A percentile compares a stretch with the other conserved stretches of the same genome.
These are phyloP conservation scores for Acyrthosiphon pisum DNA, from an alignment of 1,140 invertebrate species.

Conservation along the genomic window DNA sequence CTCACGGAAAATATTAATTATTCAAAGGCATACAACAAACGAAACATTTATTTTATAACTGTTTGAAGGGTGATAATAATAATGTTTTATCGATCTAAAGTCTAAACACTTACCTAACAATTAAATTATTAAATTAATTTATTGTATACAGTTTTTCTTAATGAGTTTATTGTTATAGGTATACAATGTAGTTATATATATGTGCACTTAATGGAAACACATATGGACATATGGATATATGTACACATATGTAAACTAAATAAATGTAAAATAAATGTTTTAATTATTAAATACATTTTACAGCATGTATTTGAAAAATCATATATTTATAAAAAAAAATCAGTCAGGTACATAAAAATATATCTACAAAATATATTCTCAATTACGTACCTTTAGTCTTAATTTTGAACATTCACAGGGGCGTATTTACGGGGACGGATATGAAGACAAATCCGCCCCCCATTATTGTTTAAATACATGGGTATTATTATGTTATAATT, in stretches of 20 bases:
- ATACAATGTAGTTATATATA: neutral
- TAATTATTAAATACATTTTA: no score
- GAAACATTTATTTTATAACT: neutral
- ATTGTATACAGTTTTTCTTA: no score
- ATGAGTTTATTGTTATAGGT: neutral
- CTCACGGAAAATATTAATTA: neutral
- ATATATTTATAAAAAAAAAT: neutral
- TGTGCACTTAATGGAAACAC: no score
- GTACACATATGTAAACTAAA: neutral
- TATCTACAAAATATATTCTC: no score
- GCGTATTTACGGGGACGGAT: no score
- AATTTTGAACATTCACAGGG: no score
- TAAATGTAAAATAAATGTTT: neutral
- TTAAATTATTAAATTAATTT: neutral
- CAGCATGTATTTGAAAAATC: no score
- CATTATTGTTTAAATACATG: no score
- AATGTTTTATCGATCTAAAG: neutral
- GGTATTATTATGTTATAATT: no score
- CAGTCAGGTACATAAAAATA: neutral
- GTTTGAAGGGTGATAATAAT: neutral
- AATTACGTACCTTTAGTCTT: neutral
- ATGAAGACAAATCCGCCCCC: no score
- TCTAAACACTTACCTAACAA: neutral
- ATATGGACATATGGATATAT: no score
- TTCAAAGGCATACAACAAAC: neutral